Conservation (phyloP, 1,140 invertebrate species). For the Papilio glaucus region DNA sequence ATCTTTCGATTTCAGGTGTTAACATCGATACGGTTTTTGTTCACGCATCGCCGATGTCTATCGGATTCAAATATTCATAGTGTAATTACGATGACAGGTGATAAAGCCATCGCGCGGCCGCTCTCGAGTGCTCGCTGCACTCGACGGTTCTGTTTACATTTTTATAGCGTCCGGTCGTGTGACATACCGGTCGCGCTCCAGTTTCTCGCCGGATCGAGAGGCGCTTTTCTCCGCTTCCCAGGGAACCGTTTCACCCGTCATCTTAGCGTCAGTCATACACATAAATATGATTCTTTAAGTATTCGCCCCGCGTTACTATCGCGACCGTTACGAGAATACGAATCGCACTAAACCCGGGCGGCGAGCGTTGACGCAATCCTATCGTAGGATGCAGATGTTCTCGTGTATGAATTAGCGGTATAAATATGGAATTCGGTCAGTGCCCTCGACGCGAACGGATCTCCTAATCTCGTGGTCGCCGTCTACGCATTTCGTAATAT, state of each 20-base stretch:
- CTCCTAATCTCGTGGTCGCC: constrained; percentile 66
- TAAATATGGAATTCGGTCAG: constrained; percentile 79
- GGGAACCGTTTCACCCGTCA: constrained; percentile 66
- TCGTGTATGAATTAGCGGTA: constrained; percentile 76
- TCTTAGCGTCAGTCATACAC: constrained; percentile 52
- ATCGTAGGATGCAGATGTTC: constrained; percentile 71
- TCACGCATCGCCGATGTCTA: constrained; percentile 65
- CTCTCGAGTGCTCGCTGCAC: neutral
- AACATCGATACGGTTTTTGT: constrained; percentile 67
- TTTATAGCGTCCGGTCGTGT: constrained; percentile 27
- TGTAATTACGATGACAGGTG: constrained; percentile 70
- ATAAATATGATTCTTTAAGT: constrained; percentile 71
- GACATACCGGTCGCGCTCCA: constrained; percentile 39
- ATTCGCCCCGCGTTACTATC: constrained; percentile 58
- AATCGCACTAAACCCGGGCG: constrained; percentile 55
- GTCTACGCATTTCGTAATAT: constrained; percentile 67
- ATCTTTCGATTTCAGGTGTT: constrained; percentile 60
- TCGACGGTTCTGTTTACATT: constrained; percentile 22
- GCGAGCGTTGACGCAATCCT: constrained; percentile 53
- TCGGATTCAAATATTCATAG: constrained; percentile 73
- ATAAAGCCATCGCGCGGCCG: constrained; percentile 57
- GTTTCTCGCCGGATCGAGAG: constrained; percentile 47
- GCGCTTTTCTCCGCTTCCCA: constrained; percentile 53
- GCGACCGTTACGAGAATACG: constrained; percentile 61
- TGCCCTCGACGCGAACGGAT: constrained; percentile 66